phyloP scores from a whole-genome alignment of 2,113 vertebrate species.

The Albula goreensis region DNA sequence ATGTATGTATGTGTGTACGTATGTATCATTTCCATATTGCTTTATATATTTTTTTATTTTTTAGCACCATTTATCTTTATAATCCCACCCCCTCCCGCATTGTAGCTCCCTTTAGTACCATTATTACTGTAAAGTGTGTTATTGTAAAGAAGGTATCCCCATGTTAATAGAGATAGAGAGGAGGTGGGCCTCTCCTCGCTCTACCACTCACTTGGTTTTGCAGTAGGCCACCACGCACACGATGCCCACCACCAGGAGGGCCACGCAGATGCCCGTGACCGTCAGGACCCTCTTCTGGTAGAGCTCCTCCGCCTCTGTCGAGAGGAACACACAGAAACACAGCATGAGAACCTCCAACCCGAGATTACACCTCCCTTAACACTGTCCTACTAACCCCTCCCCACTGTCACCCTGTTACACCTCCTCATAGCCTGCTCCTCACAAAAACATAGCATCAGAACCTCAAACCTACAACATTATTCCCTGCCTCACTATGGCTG shows the following conservation, averaged over 20 bases:
- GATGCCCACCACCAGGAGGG: slow-evolving; percentile 95
- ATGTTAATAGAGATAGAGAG: background rate
- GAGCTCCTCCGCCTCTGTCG: slow-evolving; percentile 94
- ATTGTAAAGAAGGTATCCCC: too few species aligned
- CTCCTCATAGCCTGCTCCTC: background rate
- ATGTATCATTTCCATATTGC: too few species aligned
- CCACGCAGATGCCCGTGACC: slow-evolving; percentile 97
- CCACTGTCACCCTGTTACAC: background rate
- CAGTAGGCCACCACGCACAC: slow-evolving; percentile 98
- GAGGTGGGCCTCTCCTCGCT: too few species aligned
- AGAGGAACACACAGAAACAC: slow-evolving; percentile 52
- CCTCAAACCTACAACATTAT: background rate
- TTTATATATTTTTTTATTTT: too few species aligned
- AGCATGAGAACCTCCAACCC: background rate
- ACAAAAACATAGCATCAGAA: background rate
- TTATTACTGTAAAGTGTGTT: too few species aligned
- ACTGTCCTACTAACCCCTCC: background rate
- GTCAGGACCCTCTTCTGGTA: slow-evolving; percentile 99
- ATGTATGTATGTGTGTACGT: too few species aligned
- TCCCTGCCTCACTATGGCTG: background rate
- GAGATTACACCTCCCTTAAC: background rate
- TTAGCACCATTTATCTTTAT: too few species aligned
- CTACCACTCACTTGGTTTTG: slow-evolving; percentile 94
- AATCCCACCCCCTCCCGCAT: too few species aligned
- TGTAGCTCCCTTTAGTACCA: too few species aligned